Percentiles rank a stretch among this genome's conserved stretches.
Conservation (phyloP, 2,113 vertebrate genomes). For the Turdus rufiventris region DNA sequence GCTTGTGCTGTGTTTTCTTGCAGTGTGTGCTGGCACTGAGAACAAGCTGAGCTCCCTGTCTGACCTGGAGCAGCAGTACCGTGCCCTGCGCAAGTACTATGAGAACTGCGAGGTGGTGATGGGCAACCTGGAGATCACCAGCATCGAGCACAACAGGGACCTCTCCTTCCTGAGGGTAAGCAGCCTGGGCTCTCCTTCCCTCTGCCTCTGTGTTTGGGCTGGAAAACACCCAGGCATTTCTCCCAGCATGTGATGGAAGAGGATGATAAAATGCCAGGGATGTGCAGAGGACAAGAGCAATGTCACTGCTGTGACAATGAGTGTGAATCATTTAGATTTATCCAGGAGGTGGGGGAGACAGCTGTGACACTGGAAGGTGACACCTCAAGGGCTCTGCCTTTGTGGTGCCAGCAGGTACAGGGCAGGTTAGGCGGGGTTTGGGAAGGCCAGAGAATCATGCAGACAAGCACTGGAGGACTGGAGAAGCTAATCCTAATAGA, state of each 20-base stretch:
- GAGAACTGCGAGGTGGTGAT: conserved; percentile 98
- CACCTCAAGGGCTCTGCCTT: background rate
- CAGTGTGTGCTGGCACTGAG: conserved; percentile 94
- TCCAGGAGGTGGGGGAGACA: background rate
- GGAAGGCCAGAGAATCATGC: background rate
- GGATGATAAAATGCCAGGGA: background rate
- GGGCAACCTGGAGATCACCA: conserved; percentile 98
- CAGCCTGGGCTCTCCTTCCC: background rate
- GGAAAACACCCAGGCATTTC: background rate
- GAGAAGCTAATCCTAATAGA: background rate
- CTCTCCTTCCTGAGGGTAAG: conserved; percentile 94
- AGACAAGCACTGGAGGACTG: background rate
- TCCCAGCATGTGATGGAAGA: background rate
- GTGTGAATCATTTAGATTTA: background rate
- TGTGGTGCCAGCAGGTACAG: background rate
- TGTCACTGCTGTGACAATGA: background rate
- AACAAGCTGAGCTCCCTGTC: conserved; percentile 98
- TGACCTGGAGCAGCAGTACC: conserved; percentile 95
- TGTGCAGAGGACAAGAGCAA: background rate
- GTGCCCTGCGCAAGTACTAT: conserved; percentile 92
- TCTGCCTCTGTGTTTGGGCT: background rate
- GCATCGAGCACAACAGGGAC: conserved; percentile 92
- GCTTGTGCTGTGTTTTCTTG: conserved; percentile 3
- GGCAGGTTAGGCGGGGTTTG: background rate
- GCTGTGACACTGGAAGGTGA: background rate